Evolutionary conservation across 1,140 invertebrate genomes (phyloP).

Genomic region (Pogonognathellus flavescens): DNA sequence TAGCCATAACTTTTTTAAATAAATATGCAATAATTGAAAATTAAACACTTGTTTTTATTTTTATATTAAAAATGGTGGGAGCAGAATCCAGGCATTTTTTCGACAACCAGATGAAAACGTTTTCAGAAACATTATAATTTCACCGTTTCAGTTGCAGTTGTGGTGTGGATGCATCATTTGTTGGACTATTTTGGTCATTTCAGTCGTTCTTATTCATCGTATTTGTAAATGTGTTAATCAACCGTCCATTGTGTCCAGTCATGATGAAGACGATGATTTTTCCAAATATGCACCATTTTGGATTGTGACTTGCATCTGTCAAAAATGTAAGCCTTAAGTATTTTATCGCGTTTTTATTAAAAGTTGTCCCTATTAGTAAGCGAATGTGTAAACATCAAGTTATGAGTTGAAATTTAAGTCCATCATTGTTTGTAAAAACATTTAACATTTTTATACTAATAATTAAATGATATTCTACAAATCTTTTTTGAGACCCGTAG

Average conservation of each 20-base stretch:
- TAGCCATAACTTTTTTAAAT: not conserved
- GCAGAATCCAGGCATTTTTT: not conserved
- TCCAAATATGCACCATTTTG: not conserved
- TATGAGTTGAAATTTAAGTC: too few species aligned
- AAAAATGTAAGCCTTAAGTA: not conserved
- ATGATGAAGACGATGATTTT: not conserved
- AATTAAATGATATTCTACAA: too few species aligned
- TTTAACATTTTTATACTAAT: too few species aligned
- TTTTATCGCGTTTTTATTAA: too few species aligned
- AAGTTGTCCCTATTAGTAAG: too few species aligned
- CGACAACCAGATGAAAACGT: not conserved
- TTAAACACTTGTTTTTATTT: too few species aligned
- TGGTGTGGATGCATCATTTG: not conserved
- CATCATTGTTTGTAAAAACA: too few species aligned
- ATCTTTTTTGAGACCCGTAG: too few species aligned
- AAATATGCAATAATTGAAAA: not conserved
- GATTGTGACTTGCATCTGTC: not conserved
- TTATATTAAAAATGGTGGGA: too few species aligned
- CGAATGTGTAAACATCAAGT: too few species aligned
- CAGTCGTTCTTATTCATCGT: not conserved
- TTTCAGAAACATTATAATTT: not conserved
- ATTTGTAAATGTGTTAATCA: not conserved
- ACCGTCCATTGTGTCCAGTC: too few species aligned
- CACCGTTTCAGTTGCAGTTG: not conserved
- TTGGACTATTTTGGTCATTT: not conserved